Evolutionary conservation across 2,113 vertebrate species (phyloP), one percentile per base, ranked within the genome.

Genomic region (Melospiza georgiana): DNA sequence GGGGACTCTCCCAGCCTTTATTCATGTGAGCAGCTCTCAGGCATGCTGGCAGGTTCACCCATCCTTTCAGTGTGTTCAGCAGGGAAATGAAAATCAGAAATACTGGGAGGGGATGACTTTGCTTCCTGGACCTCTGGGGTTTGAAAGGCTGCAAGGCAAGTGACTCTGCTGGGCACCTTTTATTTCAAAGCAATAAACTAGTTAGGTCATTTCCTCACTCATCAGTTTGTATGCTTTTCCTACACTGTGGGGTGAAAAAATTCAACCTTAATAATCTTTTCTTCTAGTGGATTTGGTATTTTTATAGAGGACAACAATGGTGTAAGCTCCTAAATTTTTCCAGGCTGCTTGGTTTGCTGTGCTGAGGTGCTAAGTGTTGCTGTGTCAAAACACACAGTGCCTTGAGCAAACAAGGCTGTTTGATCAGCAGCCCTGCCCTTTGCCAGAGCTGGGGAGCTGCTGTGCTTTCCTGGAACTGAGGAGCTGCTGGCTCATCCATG

Each of bases 391-490:
- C 22, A 80, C 88, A 28, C 48, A 71, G 75, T 54, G 84, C 88
- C 82, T 92, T 97, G 24, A 94, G 44, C 91, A 95, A 95, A 94
- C 90, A 92, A 7, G 66, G 78, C 71, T 95, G 93, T 96, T 96
- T 86, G 93, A 77, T 90, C 83, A 90, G 87, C 92, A 80, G 65
- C 33, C 0, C 20, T 95, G 90, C 73, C 88, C 90, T 96, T 93
- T 95, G 82, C 90, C 5, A 17, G 82, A 63, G 79, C 79, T 83
- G 84, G 23, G 7, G 74, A 73, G 84, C 67, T 77, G 48, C 52
- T 80, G 59, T 8, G 3, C 25, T 13, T 80, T 65, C 77, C 55
- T 78, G 88, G 90, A 94, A 91, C 30, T 6, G 3, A 52, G 72
- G 52, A 39, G 2, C 75, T 84, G 52, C 79, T 80, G 27, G 24